Base-by-base conservation (phyloP, 2,797 vertebrate species). In the Helicolenus hilgendorfi region DNA sequence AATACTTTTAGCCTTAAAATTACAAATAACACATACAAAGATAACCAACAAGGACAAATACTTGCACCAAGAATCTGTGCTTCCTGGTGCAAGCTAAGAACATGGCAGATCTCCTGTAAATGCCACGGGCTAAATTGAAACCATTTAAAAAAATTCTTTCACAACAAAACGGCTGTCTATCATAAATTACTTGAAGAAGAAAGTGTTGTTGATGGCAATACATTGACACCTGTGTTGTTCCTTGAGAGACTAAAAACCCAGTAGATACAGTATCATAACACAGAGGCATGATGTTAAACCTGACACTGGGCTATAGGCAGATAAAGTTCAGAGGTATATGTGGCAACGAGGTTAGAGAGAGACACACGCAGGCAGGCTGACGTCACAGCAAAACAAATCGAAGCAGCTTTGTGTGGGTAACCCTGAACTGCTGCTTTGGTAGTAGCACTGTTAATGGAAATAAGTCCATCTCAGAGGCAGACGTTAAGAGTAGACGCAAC, bases 351-450 rank as follows among this genome's bases (percentile, higher is more conserved):
- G 96, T 95, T 93, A 89, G 86, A 86, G 22, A 72, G 49, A 59
- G n/a, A 85, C 5, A 82, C 4, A 85, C 53, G 84, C 63, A 87
- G 81, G 77, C 65, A 83, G 70, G 70, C 91, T 84, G 87, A 92
- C 78, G 81, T 92, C 79, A 83, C 92, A 95, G 89, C 92, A 93
- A 95, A 91, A 90, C 72, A 88, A 94, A 87, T 33, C 4, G 72
- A 98, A 98, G 98, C 97, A 98, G 98, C 97, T 98, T 98, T 97
- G 94, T 97, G 97, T 96, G 95, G 95, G 97, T 97, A 97, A 98
- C 98, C 98, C 98, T 98, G 98, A 98, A 98, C 97, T 98, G 98
- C 97, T 98, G 94, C 98, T 99, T 99, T 99, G 98, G 98, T 98
- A 98, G 98, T 98, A 99, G 98, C 98, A 98, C 97, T 97, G 96